Evolutionary conservation across 35 echinoderm and acorn worm species (phyloP).

Genomic region (Nesometra sesokonis): DNA sequence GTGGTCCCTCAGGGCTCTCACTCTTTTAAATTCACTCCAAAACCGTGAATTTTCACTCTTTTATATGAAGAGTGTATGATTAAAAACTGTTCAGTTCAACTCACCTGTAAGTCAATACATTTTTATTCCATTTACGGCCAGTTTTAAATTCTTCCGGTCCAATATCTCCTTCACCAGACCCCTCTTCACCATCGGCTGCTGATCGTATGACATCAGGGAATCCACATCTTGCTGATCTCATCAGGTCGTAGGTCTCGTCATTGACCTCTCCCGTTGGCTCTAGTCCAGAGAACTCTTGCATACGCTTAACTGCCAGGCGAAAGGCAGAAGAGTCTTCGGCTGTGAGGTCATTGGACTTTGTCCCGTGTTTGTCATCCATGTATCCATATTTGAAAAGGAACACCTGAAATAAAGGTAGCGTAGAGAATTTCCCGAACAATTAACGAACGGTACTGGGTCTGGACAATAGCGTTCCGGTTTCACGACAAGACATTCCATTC

Average conservation of each 20-base stretch:
- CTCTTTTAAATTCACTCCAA: too few species aligned
- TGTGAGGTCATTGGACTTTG: not conserved
- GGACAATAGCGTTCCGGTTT: too few species aligned
- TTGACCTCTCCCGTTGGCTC: not conserved
- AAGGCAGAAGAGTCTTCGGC: not conserved
- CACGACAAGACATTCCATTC: too few species aligned
- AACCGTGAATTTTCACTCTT: too few species aligned
- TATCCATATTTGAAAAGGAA: not conserved
- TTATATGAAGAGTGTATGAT: too few species aligned
- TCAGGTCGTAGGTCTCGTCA: not conserved
- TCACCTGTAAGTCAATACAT: not conserved
- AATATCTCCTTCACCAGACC: not conserved
- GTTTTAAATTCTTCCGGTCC: not conserved
- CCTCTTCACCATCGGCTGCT: not conserved
- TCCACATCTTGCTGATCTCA: not conserved
- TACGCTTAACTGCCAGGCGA: not conserved
- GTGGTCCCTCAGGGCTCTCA: too few species aligned
- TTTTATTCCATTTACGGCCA: constrained; percentile 1
- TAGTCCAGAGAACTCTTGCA: not conserved
- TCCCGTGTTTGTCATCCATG: not conserved
- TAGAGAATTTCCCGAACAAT: too few species aligned
- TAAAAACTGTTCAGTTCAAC: too few species aligned
- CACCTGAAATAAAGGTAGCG: not conserved
- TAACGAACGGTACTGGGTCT: too few species aligned
- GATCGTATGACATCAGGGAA: not conserved